Evolutionary conservation across 2,113 vertebrate species (phyloP).

Genomic region (Zeus faber): DNA sequence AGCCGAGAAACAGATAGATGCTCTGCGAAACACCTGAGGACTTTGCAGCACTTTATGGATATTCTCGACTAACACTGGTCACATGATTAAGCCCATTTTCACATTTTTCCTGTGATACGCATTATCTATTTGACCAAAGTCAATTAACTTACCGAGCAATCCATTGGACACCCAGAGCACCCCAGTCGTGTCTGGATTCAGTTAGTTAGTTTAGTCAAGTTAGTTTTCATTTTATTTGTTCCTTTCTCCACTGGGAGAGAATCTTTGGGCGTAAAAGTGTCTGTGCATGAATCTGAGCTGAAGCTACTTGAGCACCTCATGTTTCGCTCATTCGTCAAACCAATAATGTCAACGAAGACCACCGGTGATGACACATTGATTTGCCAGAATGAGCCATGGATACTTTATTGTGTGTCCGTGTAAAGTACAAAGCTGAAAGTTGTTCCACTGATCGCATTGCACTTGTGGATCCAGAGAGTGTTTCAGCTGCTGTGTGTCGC

Average conservation of each 20-base stretch:
- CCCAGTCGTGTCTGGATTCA: background rate
- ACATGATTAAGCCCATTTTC: conserved; percentile 4
- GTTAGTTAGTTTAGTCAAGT: background rate
- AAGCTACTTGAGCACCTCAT: too few species aligned
- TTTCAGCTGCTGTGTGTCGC: background rate
- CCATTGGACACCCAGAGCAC: background rate
- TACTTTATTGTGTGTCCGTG: too few species aligned
- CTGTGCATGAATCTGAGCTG: too few species aligned
- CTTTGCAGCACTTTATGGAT: conserved; percentile 11
- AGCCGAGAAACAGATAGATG: conserved; percentile 8
- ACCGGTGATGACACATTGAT: conserved; percentile 2
- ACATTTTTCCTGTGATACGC: too few species aligned
- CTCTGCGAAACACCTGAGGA: conserved; percentile 5
- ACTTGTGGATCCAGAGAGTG: too few species aligned
- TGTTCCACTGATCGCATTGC: background rate
- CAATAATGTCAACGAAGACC: conserved; percentile 6
- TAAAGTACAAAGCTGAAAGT: too few species aligned
- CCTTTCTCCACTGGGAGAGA: background rate
- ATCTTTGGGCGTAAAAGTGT: too few species aligned
- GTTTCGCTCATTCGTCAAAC: background rate
- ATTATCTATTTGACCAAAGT: background rate
- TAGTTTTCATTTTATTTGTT: background rate
- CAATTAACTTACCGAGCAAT: background rate
- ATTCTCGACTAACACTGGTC: background rate
- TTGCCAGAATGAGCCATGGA: too few species aligned